Conservation (phyloP, 2,888 invertebrate genomes). For the Orchesella flavescens region DNA sequence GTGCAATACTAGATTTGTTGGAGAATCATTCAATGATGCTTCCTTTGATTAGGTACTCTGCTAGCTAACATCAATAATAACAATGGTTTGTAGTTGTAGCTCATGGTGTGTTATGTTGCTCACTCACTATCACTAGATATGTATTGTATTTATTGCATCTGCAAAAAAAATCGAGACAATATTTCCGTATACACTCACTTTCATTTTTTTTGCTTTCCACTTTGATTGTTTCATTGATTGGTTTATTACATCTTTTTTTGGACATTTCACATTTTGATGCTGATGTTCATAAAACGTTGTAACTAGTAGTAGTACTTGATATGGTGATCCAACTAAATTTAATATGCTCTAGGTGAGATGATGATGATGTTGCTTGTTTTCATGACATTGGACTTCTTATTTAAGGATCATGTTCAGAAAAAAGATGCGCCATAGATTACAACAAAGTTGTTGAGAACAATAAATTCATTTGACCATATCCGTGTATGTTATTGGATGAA, state of each 20-base stretch:
- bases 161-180: too few relatives aligned
- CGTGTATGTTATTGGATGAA: not conserved
- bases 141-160: too few relatives aligned
- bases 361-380: not conserved
- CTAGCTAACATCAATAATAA: too few relatives aligned
- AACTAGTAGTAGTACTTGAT: not conserved
- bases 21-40: too few relatives aligned
- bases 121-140: too few relatives aligned
- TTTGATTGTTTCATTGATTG: not conserved
- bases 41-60: too few relatives aligned
- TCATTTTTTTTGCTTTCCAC: not conserved
- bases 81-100: too few relatives aligned
- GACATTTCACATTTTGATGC: not conserved
- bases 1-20: too few relatives aligned
- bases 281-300: not conserved
- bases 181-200: not conserved
- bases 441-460: not conserved
- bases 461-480: conserved; percentile 14
- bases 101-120: too few relatives aligned
- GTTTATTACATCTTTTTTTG: not conserved
- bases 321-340: not conserved
- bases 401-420: conserved; percentile 25
- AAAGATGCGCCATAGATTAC: conserved; percentile 19
- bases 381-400: conserved; percentile 50
- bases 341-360: too few relatives aligned